Evolutionary conservation across 2,888 invertebrate genomes (phyloP).

Genomic region (Frankliniella fusca): DNA sequence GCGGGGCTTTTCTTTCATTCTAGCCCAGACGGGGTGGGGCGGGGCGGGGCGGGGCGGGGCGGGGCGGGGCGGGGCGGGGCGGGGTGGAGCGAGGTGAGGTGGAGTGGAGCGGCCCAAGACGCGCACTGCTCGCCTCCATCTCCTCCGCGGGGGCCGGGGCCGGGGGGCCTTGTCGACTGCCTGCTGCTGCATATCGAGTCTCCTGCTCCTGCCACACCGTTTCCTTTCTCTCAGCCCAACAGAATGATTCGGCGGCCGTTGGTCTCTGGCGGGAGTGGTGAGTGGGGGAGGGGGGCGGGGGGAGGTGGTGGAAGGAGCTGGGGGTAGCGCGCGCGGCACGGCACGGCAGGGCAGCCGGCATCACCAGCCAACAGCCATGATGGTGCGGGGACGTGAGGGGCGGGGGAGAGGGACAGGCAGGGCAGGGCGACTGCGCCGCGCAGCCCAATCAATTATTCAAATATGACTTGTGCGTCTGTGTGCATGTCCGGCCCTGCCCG

Average conservation of each 20-base stretch:
- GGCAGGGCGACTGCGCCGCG: not conserved
- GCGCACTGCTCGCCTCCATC: no score
- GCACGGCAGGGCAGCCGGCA: not conserved
- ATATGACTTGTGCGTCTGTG: conserved; percentile 23
- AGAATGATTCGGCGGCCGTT: not conserved
- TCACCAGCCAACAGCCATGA: not conserved
- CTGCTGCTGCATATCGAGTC: no score
- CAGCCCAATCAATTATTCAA: conserved; percentile 22
- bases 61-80: not conserved
- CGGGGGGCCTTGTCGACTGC: no score
- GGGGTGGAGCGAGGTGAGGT: not conserved
- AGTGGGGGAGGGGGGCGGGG: not conserved
- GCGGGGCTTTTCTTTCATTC: not conserved
- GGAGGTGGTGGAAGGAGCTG: not conserved
- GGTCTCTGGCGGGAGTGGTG: not conserved
- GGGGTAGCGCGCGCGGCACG: not conserved
- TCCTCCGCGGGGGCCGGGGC: no score
- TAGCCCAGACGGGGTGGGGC: not conserved
- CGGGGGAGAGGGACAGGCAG: not conserved
- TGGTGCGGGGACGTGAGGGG: not conserved
- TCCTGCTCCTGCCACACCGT: no score
- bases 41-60: not conserved
- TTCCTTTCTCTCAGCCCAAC: not conserved
- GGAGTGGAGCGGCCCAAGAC: not conserved
- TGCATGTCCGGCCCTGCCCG: not conserved